Evolutionary conservation across 2,797 vertebrate species (phyloP).

Genomic region (Remorina albescens): DNA sequence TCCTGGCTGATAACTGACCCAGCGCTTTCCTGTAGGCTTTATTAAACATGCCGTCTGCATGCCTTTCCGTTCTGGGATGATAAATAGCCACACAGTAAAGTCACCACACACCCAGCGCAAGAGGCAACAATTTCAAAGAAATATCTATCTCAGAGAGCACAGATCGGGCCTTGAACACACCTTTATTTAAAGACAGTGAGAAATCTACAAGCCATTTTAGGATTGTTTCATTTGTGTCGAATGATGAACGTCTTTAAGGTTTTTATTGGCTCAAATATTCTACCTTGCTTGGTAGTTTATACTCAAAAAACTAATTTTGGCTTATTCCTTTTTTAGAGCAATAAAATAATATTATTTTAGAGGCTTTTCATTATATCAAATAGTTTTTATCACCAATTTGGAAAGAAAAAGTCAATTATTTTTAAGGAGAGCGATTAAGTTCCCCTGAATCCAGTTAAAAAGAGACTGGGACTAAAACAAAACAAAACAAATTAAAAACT

Average conservation of each 20-base stretch:
- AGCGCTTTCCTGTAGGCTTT: slow-evolving; percentile 96
- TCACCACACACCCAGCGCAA: slow-evolving; percentile 75
- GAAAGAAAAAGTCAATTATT: background rate
- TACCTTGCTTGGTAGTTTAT: background rate
- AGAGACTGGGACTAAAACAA: slow-evolving; percentile 1
- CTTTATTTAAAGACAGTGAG: background rate
- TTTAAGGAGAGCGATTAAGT: background rate
- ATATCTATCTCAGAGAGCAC: slow-evolving; percentile 12
- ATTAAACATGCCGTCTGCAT: slow-evolving; percentile 95
- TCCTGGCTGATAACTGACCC: slow-evolving; percentile 93
- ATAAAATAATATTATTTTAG: too few species aligned
- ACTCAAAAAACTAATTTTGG: background rate
- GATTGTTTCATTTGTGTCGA: background rate
- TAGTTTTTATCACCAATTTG: background rate
- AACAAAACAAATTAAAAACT: background rate
- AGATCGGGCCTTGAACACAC: background rate
- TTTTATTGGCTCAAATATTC: background rate
- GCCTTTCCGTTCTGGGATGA: slow-evolving; percentile 88
- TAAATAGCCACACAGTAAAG: slow-evolving; percentile 80
- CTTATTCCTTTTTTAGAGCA: too few species aligned
- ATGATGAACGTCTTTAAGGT: background rate
- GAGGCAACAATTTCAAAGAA: slow-evolving; percentile 64
- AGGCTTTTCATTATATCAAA: too few species aligned
- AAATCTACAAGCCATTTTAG: background rate
- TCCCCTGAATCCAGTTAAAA: background rate